phyloP scores from a whole-genome alignment of 2,797 vertebrate species.

The Phaenicophaeus curvirostris region DNA sequence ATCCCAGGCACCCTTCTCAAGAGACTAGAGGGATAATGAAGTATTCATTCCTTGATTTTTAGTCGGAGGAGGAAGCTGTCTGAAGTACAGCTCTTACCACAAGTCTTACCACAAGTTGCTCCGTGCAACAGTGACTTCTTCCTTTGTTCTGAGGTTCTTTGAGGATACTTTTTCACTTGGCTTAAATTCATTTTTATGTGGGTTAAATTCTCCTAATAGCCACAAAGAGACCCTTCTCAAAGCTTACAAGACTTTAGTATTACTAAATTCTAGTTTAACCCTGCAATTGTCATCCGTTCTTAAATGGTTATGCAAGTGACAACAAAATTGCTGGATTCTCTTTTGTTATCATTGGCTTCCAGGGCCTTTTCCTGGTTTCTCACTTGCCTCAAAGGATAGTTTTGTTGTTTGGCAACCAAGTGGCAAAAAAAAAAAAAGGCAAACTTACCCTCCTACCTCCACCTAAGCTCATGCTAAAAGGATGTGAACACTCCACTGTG shows the following conservation, averaged over 20 bases:
- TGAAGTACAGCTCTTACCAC: background rate
- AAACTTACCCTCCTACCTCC: background rate
- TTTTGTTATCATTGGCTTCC: background rate
- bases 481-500: background rate
- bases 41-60: background rate
- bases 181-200: background rate
- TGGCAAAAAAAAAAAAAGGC: background rate
- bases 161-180: background rate
- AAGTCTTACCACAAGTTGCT: too few species aligned
- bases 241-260: background rate
- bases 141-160: background rate
- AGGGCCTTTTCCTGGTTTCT: background rate
- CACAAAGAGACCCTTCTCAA: background rate
- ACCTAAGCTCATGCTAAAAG: background rate
- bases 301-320: background rate
- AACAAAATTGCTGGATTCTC: background rate
- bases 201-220: background rate
- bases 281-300: background rate
- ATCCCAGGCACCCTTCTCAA: background rate
- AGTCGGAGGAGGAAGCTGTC: conserved; percentile 13
- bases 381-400: background rate
- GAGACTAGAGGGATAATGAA: background rate
- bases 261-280: background rate
- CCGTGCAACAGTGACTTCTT: background rate
- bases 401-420: background rate